Conservation (phyloP, 2,797 vertebrate genomes). For the Taenioides sp. region DNA sequence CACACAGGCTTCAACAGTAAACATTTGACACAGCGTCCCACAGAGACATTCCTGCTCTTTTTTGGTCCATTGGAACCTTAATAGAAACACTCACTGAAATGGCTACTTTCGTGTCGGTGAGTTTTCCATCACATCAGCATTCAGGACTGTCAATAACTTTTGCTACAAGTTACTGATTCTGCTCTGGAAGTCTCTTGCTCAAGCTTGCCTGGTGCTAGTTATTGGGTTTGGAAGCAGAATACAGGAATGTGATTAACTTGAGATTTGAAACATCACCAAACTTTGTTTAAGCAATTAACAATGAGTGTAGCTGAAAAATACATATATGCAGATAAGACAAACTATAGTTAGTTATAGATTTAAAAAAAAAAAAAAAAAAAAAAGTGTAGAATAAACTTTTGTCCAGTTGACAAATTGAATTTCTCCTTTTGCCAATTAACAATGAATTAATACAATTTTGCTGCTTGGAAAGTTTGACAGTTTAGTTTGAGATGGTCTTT, state of each 20-base stretch:
- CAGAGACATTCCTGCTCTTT: conserved; percentile 25
- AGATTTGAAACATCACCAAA: background rate
- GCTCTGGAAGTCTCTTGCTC: conserved; percentile 20
- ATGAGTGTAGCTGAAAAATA: too few species aligned
- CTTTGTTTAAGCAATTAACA: too few species aligned
- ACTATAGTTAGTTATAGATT: too few species aligned
- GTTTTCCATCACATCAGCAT: conserved; percentile 64
- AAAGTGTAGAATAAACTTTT: too few species aligned
- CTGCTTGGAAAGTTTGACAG: background rate
- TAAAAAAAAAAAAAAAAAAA: too few species aligned
- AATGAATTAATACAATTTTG: background rate
- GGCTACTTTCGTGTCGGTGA: conserved; percentile 83
- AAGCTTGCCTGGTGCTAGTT: conserved; percentile 14
- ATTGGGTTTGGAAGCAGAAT: background rate
- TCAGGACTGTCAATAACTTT: conserved; percentile 37
- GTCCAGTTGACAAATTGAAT: too few species aligned
- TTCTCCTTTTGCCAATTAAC: too few species aligned
- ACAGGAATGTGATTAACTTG: background rate
- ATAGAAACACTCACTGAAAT: conserved; percentile 63
- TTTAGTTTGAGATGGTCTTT: background rate
- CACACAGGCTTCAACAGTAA: conserved; percentile 55
- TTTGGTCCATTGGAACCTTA: conserved; percentile 35
- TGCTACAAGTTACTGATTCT: conserved; percentile 32
- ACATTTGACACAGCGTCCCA: conserved; percentile 42
- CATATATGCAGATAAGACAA: too few species aligned